Evolutionary conservation across 2,797 vertebrate species (phyloP), one percentile per base, ranked within the genome.

Genomic region (Enteromius thamalakanensis): DNA sequence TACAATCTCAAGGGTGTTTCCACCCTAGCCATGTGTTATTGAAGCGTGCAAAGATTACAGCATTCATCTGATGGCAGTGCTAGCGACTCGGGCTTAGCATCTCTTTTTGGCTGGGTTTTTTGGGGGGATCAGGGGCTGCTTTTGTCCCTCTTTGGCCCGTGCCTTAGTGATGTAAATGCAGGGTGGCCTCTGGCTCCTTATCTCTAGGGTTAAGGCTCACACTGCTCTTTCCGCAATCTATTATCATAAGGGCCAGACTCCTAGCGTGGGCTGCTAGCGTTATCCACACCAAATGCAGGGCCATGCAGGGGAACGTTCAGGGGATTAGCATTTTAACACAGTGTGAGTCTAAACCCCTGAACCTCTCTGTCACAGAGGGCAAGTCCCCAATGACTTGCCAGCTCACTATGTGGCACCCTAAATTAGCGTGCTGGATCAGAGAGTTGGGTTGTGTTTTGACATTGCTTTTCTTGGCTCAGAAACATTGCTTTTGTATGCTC

Each of bases 241-340:
- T 94, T 94, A 94, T 93, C 93, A 93, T 90, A 87, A 88, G 89
- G 86, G 89, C 93, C 93, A 95, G 93, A 93, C 91, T 91, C 85
- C 76, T 83, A 81, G 89, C 87, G 89, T 87, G 87, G 85, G 90
- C 87, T 88, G 84, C 88, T 89, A 88, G 87, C 85, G 89, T 85
- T 87, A 89, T 76, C 88, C 85, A 83, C 81, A 90, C 88, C 93
- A 91, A 91, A 87, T 91, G 78, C 60, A 82, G 79, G 86, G 86
- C 86, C 83, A 85, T 76, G 79, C 89, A 82, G 91, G 88, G 87
- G 87, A 83, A 92, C 87, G 91, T 89, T 86, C 87, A 55, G 82
- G 87, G 87, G 91, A 94, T 94, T 95, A 92, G 89, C 88, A 86
- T 94, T 91, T 92, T 89, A 91, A 92, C 91, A 89, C 72, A 90